Evolutionary conservation across 1,140 invertebrate genomes (phyloP), one percentile per base, ranked within the genome.

Genomic region (Drosophila lacertosa): DNA sequence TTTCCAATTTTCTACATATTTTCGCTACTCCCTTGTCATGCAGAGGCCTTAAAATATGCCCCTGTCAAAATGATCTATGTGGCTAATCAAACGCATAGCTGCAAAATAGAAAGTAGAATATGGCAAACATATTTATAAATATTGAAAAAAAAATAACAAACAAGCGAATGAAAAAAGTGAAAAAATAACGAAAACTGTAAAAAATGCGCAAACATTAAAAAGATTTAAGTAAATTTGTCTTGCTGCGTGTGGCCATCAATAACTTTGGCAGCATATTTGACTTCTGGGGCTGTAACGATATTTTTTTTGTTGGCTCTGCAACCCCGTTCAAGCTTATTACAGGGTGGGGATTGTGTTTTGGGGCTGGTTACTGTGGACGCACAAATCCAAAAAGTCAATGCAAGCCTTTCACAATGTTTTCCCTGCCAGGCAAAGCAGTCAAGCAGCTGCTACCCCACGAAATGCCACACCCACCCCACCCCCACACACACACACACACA

Each of bases 151-250:
- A 42, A 54, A 13, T 13, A 13, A 29, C 26, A 26, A 15, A 15
- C 29, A 7, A 29, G 6, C 26, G 9, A 9, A 29, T n/a, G 26
- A 29, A 9, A 4, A 9, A 29, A 9, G 6, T 29, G 26, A 29
- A 29, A 32, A 24, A 45, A 45, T 15, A 45, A 13, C 42, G 26
- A 39, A 58, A 22, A 51, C 35, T 62, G 75, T 74, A 81, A 86
- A 77, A 86, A 86, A 86, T 86, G 77, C 48, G 54, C 80, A 82
- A 86, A 86, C 82, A 86, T 86, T 86, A 86, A 86, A 86, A 79
- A 86, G 82, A 86, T 86, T 86, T 86, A 82, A 88, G 77, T 79
- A 88, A 86, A 86, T 88, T 86, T 88, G 82, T 86, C 86, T 88
- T 86, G 77, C 63, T 88, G 82, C 82, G 82, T 88, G 74, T 33